Base-by-base conservation (phyloP, 30 jellyfish, hydroid and myxozoan genomes). In the Morbakka virulenta region DNA sequence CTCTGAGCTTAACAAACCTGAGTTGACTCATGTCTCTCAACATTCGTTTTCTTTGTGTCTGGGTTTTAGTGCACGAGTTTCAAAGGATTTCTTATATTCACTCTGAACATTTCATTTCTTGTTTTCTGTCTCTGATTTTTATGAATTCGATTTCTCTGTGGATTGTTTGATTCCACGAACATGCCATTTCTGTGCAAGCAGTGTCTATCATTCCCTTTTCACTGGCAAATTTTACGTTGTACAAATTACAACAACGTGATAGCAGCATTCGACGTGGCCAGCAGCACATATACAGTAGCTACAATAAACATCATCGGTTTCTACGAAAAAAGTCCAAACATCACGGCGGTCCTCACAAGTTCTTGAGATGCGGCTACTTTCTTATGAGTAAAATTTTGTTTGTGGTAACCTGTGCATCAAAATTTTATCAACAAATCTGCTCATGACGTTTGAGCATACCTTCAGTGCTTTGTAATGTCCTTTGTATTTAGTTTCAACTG, bases 281-380 rank as follows among this genome's bases (percentile, higher is more conserved):
- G 77, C 85, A 1, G 79, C 53, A 50, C 85, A 52, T 13, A 64
- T 3, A 14, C 85, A 74, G 27, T 4, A 67, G 62, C 72, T 64
- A 32, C 79, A 67, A 2, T 30, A 2, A 21, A 67, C 24, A 29
- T 67, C 72, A 21, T 64, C 79, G 35, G 3, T 67, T 3, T 67
- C 35, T 2, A 2, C 1, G 24, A 62, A 67, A 14, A 67, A 35
- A 11, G 35, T 4, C 79, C 67, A 67, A 21, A 28, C 79, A 6
- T 67, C 72, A 1, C 67, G 1, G 2, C 65, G 79, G 31, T 28
- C 79, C 2, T 67, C 73, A 28, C 79, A 2, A 29, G 3, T 67
- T 67, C 35, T 32, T 67, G 79, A 1, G 79, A 67, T 3, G 72
- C 65, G 1, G 79, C 35, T 3, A 67, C 79, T 32, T 29, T 67